A percentile compares a stretch with the other conserved stretches of the same genome.
Evolutionary conservation across 30 jellyfish, hydroid and myxozoan genomes (phyloP).

Genomic region (Cassiopea andromeda): DNA sequence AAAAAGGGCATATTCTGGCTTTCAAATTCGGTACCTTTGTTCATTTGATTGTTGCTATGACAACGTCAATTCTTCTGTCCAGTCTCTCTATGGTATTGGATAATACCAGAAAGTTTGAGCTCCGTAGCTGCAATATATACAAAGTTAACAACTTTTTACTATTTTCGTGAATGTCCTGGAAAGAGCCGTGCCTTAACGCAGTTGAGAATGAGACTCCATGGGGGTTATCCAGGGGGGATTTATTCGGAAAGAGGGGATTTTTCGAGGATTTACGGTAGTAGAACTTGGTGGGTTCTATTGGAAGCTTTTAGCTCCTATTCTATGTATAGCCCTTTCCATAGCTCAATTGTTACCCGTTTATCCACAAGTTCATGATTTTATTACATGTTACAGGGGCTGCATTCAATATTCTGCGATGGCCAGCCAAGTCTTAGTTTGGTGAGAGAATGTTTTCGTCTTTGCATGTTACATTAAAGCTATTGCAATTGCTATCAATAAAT

Average conservation of each 20-base stretch:
- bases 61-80: neutral
- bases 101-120: neutral
- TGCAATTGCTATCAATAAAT: no score
- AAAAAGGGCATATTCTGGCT: neutral
- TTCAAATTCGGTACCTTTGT: neutral
- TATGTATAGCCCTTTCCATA: neutral
- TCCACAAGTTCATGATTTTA: neutral
- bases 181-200: neutral
- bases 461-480: no score
- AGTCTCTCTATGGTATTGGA: neutral
- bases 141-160: neutral
- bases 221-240: no score
- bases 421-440: conserved; percentile 80
- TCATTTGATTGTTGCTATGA: neutral
- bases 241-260: no score
- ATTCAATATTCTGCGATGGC: conserved; percentile 66
- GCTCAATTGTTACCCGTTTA: neutral
- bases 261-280: no score
- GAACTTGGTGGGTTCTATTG: no score
- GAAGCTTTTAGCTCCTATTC: no score
- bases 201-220: no score
- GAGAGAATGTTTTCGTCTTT: neutral
- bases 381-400: conserved; percentile 51
- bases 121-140: neutral
- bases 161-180: neutral